A percentile compares a stretch with the other conserved stretches of the same genome.
Conservation (phyloP, 1,140 invertebrate species). For the Anoplolepis gracilipes region DNA sequence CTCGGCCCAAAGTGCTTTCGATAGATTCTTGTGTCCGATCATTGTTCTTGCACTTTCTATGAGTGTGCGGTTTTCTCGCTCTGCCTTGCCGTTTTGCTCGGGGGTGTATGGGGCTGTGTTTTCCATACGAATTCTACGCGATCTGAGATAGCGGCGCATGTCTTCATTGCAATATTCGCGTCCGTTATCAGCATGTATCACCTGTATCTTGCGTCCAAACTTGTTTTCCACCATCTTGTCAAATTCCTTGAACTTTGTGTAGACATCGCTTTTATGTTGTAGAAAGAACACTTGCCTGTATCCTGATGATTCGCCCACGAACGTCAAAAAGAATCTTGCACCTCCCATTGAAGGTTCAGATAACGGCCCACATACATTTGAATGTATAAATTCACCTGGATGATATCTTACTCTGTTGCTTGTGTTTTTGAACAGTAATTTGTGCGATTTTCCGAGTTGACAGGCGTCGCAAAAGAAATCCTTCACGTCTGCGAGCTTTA, state of each 20-base stretch:
- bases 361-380: constrained; percentile 31
- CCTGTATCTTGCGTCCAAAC: not conserved
- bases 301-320: constrained; percentile 62
- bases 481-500: too few relatives aligned
- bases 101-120: constrained; percentile 78
- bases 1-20: constrained; percentile 84
- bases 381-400: not conserved
- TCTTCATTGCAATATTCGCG: constrained; percentile 6
- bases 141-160: not conserved
- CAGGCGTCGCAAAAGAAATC: too few relatives aligned
- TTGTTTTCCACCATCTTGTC: not conserved
- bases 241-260: not conserved
- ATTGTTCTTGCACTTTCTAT: constrained; percentile 82
- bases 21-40: constrained; percentile 77
- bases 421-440: too few relatives aligned
- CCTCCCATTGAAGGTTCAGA: constrained; percentile 60
- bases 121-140: constrained; percentile 27
- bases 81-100: constrained; percentile 81
- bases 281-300: constrained; percentile 20
- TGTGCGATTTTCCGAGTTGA: too few relatives aligned
- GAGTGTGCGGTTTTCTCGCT: constrained; percentile 82
- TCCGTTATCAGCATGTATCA: not conserved
- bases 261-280: not conserved
- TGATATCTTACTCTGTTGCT: too few relatives aligned
- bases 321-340: constrained; percentile 65